Conservation (phyloP, 1,140 invertebrate species). For the Cepaea nemoralis region DNA sequence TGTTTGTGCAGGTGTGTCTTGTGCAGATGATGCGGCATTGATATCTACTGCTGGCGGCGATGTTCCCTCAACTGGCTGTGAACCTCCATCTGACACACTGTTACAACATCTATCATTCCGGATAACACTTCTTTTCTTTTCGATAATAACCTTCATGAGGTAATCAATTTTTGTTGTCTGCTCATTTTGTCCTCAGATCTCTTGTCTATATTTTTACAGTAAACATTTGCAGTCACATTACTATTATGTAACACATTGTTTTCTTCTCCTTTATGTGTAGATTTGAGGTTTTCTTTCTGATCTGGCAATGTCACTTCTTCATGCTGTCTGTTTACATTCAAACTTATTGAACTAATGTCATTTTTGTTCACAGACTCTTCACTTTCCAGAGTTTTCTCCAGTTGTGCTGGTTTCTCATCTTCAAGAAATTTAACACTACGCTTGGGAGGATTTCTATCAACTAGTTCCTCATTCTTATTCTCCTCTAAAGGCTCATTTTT, state of each 20-base stretch:
- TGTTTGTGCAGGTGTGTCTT: too few species aligned
- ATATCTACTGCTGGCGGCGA: neutral
- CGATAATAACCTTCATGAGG: constrained; percentile 48
- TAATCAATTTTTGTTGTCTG: constrained; percentile 43
- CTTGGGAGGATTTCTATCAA: neutral
- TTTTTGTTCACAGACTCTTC: neutral
- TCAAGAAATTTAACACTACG: neutral
- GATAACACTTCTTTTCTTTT: constrained; percentile 49
- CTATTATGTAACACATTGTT: neutral
- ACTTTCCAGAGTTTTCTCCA: neutral
- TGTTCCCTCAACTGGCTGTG: neutral
- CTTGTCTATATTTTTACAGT: neutral
- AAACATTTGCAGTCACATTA: neutral
- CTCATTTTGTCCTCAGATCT: neutral
- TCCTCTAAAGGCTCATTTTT: neutral
- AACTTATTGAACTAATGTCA: neutral
- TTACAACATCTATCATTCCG: constrained; percentile 48
- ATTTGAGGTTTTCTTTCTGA: constrained; percentile 8
- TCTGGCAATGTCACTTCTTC: neutral
- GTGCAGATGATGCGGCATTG: too few species aligned
- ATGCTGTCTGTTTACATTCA: neutral
- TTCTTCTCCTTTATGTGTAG: neutral
- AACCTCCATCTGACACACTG: neutral
- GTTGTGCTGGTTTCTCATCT: neutral
- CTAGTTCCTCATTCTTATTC: neutral